These are phyloP conservation scores for Limnephilus rhombicus DNA, from an alignment of 2,888 invertebrate genomes.

Conservation along the genomic window DNA sequence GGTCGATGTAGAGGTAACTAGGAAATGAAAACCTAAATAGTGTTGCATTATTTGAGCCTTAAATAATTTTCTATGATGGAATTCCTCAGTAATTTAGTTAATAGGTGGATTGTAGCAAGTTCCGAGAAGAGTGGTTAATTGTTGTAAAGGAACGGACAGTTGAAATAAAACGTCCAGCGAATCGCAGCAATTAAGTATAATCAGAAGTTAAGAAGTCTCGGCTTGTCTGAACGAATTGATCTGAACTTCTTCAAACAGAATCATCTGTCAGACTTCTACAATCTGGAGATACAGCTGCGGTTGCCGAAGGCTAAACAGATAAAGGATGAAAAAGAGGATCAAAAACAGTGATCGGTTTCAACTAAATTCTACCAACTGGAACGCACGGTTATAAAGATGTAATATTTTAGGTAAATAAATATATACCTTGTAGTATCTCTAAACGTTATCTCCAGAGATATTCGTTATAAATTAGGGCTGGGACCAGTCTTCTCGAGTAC, in stretches of 20 bases:
- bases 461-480: too few species aligned
- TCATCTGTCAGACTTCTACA: neutral
- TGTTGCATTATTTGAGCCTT: neutral
- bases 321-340: neutral
- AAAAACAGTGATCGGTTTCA: neutral
- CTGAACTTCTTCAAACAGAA: constrained; percentile 32
- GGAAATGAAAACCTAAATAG: neutral
- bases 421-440: too few species aligned
- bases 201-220: constrained; percentile 24
- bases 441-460: too few species aligned
- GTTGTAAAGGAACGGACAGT: constrained; percentile 31
- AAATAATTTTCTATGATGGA: neutral
- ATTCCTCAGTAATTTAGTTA: neutral
- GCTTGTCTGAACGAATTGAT: neutral
- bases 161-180: constrained; percentile 16
- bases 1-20: too few species aligned
- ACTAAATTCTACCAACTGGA: neutral
- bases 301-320: neutral
- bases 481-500: too few species aligned
- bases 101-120: neutral
- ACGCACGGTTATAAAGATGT: neutral
- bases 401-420: too few species aligned
- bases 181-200: constrained; percentile 44
- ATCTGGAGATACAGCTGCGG: neutral
- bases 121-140: neutral